These are phyloP conservation scores for Hipparchia semele DNA, from an alignment of 2,888 invertebrate genomes.

Conservation along the genomic window DNA sequence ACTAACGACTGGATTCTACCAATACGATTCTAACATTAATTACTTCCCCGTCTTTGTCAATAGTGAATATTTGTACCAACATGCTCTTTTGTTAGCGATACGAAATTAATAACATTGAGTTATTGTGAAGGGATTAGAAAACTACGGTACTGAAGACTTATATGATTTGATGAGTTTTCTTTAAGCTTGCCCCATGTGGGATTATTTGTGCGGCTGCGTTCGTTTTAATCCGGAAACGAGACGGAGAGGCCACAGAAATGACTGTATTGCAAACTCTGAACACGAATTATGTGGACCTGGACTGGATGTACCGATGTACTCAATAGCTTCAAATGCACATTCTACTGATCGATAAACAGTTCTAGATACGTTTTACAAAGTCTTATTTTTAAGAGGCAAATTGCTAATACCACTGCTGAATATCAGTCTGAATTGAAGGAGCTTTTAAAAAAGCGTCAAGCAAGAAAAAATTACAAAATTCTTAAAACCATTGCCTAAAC, in stretches of 20 bases:
- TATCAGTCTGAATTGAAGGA: too few relatives aligned
- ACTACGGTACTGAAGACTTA: slow-evolving; percentile 65
- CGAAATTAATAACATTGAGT: slow-evolving; percentile 66
- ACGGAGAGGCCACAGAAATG: slow-evolving; percentile 38
- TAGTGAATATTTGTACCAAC: slow-evolving; percentile 77
- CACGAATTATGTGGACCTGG: background rate
- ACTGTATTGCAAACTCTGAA: slow-evolving; percentile 26
- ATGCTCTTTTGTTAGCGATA: slow-evolving; percentile 72
- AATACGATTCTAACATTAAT: slow-evolving; percentile 74
- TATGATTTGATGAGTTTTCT: slow-evolving; percentile 64
- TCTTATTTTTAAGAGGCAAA: too few relatives aligned
- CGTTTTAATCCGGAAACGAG: slow-evolving; percentile 38
- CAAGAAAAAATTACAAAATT: too few relatives aligned
- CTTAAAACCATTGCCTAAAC: too few relatives aligned
- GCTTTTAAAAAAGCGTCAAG: too few relatives aligned
- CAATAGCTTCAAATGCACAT: background rate
- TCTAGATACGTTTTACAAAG: too few relatives aligned
- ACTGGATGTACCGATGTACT: background rate
- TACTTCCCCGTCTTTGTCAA: slow-evolving; percentile 69
- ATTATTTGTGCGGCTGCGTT: slow-evolving; percentile 40
- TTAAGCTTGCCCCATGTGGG: slow-evolving; percentile 46
- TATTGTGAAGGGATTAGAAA: slow-evolving; percentile 58
- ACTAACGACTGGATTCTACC: slow-evolving; percentile 71
- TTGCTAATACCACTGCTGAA: too few relatives aligned
- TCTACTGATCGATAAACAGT: background rate